These are phyloP conservation scores for Hipposideros armiger DNA, from an alignment of 2,113 vertebrate species.

Conservation along the genomic window DNA sequence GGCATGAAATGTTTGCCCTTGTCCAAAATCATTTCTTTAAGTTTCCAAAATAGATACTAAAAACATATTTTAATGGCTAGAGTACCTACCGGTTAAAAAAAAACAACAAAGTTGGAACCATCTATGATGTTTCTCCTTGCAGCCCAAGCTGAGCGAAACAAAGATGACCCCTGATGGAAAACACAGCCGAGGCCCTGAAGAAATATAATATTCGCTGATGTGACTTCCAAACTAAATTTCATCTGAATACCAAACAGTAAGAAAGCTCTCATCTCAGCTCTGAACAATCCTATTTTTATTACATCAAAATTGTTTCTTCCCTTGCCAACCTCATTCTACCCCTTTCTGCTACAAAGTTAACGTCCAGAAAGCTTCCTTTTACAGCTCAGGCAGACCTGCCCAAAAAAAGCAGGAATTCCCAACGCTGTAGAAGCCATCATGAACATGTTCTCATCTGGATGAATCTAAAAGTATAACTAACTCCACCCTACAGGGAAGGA, in stretches of 20 bases:
- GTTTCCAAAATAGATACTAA: constrained; percentile 50
- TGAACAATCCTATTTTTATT: constrained; percentile 58
- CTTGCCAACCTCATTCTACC: constrained; percentile 61
- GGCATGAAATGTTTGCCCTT: not conserved
- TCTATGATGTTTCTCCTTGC: constrained; percentile 48
- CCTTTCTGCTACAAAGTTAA: constrained; percentile 34
- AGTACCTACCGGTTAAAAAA: not conserved
- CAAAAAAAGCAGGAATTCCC: not conserved
- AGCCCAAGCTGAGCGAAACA: constrained; percentile 57
- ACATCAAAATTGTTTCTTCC: constrained; percentile 66
- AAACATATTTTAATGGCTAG: constrained; percentile 45
- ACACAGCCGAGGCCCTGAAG: not conserved
- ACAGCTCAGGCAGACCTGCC: constrained; percentile 46
- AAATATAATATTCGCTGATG: constrained; percentile 50
- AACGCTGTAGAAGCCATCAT: constrained; percentile 49
- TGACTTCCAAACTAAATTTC: constrained; percentile 71
- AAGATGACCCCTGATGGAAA: constrained; percentile 64
- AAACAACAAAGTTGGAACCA: constrained; percentile 34
- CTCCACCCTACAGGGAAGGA: not conserved
- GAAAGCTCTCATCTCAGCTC: constrained; percentile 39
- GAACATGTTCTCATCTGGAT: constrained; percentile 48
- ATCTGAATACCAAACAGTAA: constrained; percentile 57
- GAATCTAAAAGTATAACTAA: constrained; percentile 8
- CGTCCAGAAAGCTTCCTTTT: constrained; percentile 72
- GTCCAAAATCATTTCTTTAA: constrained; percentile 51